A percentile compares a stretch with the other conserved stretches of the same genome.
phyloP scores from a whole-genome alignment of 2,113 vertebrate genomes.

The Mormoops blainvillei region DNA sequence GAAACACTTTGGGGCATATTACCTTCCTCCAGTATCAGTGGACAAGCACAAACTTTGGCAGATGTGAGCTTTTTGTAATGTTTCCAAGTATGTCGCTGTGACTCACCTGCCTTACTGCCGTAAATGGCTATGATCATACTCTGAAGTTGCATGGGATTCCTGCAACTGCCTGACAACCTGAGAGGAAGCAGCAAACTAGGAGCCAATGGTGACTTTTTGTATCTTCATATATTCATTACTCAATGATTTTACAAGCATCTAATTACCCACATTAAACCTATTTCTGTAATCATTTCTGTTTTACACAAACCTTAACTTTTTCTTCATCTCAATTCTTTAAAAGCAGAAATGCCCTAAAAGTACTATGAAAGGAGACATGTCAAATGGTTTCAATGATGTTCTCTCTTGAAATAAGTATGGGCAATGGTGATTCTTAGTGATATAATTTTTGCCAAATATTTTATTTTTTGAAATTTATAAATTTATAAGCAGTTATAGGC shows the following conservation, averaged over 20 bases:
- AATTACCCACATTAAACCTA: not conserved
- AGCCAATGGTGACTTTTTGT: not conserved
- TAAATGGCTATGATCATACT: not conserved
- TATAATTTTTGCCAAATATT: not conserved
- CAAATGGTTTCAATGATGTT: not conserved
- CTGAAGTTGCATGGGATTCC: not conserved
- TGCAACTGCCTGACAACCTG: not conserved
- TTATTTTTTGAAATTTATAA: not conserved
- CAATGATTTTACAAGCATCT: not conserved
- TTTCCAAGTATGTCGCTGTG: not conserved
- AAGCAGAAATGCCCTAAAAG: not conserved
- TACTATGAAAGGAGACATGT: not conserved
- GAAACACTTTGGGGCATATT: not conserved
- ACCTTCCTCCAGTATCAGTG: not conserved
- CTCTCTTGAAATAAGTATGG: not conserved
- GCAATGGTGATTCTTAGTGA: not conserved
- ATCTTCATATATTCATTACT: not conserved
- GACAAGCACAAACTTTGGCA: not conserved
- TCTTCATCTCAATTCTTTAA: not conserved
- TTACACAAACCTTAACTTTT: not conserved
- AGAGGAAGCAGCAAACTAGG: not conserved
- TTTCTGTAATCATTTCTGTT: not conserved
- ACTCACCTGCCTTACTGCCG: not conserved
- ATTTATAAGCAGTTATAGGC: not conserved
- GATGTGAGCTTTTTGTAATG: not conserved